A percentile compares a stretch with the other conserved stretches of the same genome.
Evolutionary conservation across 2,113 vertebrate genomes (phyloP).

Genomic region (Podarcis cretensis): DNA sequence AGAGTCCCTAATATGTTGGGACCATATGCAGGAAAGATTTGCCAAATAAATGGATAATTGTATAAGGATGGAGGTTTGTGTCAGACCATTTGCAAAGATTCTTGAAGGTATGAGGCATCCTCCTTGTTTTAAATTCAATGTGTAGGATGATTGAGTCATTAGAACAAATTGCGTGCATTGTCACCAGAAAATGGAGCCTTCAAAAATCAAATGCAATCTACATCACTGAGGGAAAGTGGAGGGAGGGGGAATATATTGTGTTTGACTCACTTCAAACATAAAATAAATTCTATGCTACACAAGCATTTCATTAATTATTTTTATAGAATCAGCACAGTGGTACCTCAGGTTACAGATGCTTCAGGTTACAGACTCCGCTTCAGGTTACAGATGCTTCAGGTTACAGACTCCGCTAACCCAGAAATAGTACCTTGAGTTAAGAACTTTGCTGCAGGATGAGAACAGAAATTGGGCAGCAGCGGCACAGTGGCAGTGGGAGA

Average conservation of each 20-base stretch:
- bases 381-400: no score
- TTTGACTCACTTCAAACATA: conserved; percentile 15
- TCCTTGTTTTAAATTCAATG: conserved; percentile 1
- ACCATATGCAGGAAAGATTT: conserved; percentile 17
- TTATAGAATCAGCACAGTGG: neutral
- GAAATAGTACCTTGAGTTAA: no score
- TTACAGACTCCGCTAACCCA: no score
- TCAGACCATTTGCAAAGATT: conserved; percentile 27
- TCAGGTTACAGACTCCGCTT: no score
- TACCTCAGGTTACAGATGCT: no score
- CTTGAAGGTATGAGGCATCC: conserved; percentile 18
- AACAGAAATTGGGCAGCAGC: no score
- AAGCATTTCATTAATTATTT: neutral
- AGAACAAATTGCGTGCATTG: conserved; percentile 22
- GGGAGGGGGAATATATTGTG: neutral
- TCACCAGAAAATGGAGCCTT: conserved; percentile 27
- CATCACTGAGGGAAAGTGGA: neutral
- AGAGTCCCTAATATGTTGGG: neutral
- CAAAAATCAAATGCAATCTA: conserved; percentile 20
- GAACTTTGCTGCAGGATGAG: no score
- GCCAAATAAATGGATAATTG: conserved; percentile 18
- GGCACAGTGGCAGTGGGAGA: no score
- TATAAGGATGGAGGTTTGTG: conserved; percentile 31
- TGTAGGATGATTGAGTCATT: conserved; percentile 8
- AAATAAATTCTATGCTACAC: neutral